Percentiles rank a stretch among this genome's conserved stretches.
These are phyloP conservation scores for Alloscopus bannaensis DNA, from an alignment of 2,888 invertebrate genomes.

Conservation along the genomic window DNA sequence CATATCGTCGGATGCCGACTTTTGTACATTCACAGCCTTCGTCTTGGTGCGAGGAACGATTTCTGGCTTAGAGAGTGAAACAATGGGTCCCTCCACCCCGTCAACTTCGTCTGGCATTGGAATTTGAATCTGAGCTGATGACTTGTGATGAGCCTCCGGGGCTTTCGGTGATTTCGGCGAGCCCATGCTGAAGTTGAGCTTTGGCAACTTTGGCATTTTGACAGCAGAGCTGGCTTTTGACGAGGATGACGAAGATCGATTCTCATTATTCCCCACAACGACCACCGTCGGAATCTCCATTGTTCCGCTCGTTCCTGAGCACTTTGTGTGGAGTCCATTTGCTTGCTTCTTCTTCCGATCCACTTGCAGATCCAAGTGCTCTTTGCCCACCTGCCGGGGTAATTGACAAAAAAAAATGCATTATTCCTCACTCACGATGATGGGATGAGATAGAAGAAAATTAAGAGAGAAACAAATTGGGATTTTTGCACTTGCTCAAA, in stretches of 20 bases:
- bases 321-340: slow-evolving; percentile 65
- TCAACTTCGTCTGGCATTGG: slow-evolving; percentile 68
- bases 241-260: slow-evolving; percentile 61
- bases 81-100: slow-evolving; percentile 55
- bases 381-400: slow-evolving; percentile 70
- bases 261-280: slow-evolving; percentile 67
- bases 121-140: slow-evolving; percentile 50
- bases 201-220: slow-evolving; percentile 61
- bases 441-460: neutral
- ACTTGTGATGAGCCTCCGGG: slow-evolving; percentile 63
- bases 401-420: slow-evolving; percentile 33
- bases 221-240: slow-evolving; percentile 46
- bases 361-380: slow-evolving; percentile 70
- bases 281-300: slow-evolving; percentile 66
- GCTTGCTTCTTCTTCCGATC: slow-evolving; percentile 65
- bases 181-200: slow-evolving; percentile 63
- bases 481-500: slow-evolving; percentile 32
- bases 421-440: no score
- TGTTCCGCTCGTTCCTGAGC: slow-evolving; percentile 46
- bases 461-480: slow-evolving; percentile 31
- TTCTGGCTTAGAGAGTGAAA: slow-evolving; percentile 67
- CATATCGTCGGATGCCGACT: slow-evolving; percentile 52
- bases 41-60: slow-evolving; percentile 68
- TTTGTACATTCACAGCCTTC: slow-evolving; percentile 64
- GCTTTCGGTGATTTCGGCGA: slow-evolving; percentile 42